Conservation (phyloP, 2,113 vertebrate genomes). For the Neolamprologus longior region DNA sequence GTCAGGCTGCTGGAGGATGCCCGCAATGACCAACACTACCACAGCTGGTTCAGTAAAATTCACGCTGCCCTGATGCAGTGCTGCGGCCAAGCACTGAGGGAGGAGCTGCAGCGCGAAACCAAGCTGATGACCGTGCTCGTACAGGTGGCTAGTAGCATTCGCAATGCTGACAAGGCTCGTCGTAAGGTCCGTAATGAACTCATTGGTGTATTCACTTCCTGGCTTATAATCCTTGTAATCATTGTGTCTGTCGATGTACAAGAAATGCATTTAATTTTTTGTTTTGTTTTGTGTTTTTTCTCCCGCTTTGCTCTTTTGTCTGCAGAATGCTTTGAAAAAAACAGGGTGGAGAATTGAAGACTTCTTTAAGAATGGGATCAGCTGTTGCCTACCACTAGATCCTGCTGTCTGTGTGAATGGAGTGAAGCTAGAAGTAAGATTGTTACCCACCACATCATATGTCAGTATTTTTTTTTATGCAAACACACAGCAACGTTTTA, state of each 20-base stretch:
- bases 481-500: neutral
- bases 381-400: constrained; percentile 82
- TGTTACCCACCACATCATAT: neutral
- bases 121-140: constrained; percentile 75
- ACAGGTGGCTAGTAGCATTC: constrained; percentile 71
- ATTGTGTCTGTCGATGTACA: neutral
- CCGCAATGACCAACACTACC: constrained; percentile 79
- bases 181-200: constrained; percentile 73
- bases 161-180: constrained; percentile 66
- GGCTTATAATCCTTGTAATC: neutral
- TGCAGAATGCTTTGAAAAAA: constrained; percentile 70
- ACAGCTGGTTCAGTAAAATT: constrained; percentile 84
- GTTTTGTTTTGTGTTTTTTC: neutral
- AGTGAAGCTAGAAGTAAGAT: constrained; percentile 78
- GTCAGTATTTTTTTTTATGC: neutral
- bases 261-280: neutral
- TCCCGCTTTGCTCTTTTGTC: neutral
- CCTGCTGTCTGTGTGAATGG: constrained; percentile 81
- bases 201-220: neutral
- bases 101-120: constrained; percentile 82
- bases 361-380: constrained; percentile 76
- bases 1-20: constrained; percentile 85
- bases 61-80: constrained; percentile 82
- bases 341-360: constrained; percentile 74
- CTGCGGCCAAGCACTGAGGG: constrained; percentile 78